Percentiles rank a stretch among this genome's conserved stretches.
Evolutionary conservation across 1,140 invertebrate genomes (phyloP).

Genomic region (Centruroides sculpturatus): DNA sequence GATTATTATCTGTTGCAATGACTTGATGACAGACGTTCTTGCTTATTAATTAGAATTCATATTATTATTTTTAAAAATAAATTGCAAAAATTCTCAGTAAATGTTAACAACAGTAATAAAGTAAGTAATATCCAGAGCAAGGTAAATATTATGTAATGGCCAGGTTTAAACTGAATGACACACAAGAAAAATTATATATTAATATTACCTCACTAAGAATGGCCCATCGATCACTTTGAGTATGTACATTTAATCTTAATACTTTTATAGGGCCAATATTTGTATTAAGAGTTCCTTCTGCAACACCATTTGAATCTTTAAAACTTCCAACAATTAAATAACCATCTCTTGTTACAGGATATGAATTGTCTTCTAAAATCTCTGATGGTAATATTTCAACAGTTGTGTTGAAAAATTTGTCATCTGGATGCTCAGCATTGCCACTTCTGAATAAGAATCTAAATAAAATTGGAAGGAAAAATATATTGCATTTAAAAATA

Average conservation of each 20-base stretch:
- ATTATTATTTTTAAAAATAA: no score
- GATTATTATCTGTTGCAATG: no score
- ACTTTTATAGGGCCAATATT: slow-evolving; percentile 50
- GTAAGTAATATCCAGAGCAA: no score
- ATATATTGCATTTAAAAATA: background rate
- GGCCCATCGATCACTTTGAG: slow-evolving; percentile 73
- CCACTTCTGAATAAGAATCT: slow-evolving; percentile 80
- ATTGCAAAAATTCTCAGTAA: no score
- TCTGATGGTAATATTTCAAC: slow-evolving; percentile 56
- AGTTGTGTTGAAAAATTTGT: slow-evolving; percentile 78
- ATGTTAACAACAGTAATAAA: no score
- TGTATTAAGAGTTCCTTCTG: slow-evolving; percentile 49
- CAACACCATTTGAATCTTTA: slow-evolving; percentile 52
- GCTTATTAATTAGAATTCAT: no score
- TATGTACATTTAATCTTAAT: slow-evolving; percentile 57
- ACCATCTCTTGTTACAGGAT: slow-evolving; percentile 47
- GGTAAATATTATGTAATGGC: no score
- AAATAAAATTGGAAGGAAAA: slow-evolving; percentile 21
- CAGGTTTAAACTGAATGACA: no score
- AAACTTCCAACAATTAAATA: slow-evolving; percentile 54
- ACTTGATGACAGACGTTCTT: no score
- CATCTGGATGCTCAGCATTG: slow-evolving; percentile 78
- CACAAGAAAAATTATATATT: no score
- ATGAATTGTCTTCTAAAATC: slow-evolving; percentile 20
- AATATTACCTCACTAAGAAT: slow-evolving; percentile 68